Percentiles rank a stretch among this genome's conserved stretches.
Evolutionary conservation across 1,140 invertebrate species (phyloP).

Genomic region (Drosophila asahinai): DNA sequence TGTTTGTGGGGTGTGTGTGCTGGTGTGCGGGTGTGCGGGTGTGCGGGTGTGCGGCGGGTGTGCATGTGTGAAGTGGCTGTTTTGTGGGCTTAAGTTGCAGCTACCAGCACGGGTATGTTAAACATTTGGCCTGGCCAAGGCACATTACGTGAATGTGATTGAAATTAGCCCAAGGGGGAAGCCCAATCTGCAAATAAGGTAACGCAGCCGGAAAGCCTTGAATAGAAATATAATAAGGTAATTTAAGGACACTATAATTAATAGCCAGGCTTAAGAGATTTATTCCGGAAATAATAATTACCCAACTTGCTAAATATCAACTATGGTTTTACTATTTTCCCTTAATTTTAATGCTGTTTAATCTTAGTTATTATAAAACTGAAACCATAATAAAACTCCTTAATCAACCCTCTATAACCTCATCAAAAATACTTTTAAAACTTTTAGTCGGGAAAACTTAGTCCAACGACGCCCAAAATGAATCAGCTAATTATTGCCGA

Average conservation of each 20-base stretch:
- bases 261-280: too few species aligned
- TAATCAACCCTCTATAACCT: neutral
- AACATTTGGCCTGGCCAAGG: constrained; percentile 40
- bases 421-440: constrained; percentile 3
- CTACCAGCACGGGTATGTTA: constrained; percentile 47
- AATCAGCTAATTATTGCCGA: neutral
- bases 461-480: neutral
- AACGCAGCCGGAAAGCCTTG: neutral
- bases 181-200: constrained; percentile 31
- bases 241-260: neutral
- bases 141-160: constrained; percentile 45
- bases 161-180: constrained; percentile 26
- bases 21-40: constrained; percentile 17
- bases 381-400: neutral
- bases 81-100: constrained; percentile 52
- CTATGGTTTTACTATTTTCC: too few species aligned
- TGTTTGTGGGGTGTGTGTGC: constrained; percentile 20
- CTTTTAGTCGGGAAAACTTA: neutral
- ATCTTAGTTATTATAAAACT: neutral
- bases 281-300: too few species aligned
- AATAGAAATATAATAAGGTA: neutral
- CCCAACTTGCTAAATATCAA: too few species aligned
- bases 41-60: constrained; percentile 22
- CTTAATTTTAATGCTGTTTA: neutral
- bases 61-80: constrained; percentile 43